Evolutionary conservation across 2,888 invertebrate genomes (phyloP).

Genomic region (Drosophila pseudotakahashii): DNA sequence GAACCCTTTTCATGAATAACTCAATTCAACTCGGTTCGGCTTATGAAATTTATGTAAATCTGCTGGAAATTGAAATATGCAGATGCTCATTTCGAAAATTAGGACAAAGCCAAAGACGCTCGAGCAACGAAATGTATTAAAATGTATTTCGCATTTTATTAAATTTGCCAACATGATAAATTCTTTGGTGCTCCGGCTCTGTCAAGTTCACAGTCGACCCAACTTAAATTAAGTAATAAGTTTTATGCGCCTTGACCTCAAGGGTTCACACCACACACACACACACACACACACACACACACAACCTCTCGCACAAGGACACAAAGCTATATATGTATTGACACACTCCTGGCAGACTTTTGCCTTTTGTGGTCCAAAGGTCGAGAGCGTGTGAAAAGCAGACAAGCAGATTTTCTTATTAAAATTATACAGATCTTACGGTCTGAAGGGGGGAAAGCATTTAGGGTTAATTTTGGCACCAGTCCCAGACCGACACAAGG

Average conservation of each 20-base stretch:
- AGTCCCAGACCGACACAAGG: slow-evolving; percentile 31
- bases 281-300: not conserved
- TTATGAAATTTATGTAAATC: slow-evolving; percentile 73
- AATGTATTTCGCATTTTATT: slow-evolving; percentile 72
- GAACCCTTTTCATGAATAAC: slow-evolving; percentile 66
- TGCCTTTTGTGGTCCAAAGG: slow-evolving; percentile 68
- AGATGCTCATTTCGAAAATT: slow-evolving; percentile 67
- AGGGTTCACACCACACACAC: slow-evolving; percentile 38
- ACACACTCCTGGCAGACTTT: slow-evolving; percentile 66
- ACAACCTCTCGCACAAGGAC: slow-evolving; percentile 2
- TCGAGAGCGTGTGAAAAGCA: slow-evolving; percentile 46
- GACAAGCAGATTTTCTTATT: slow-evolving; percentile 65
- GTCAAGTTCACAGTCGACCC: slow-evolving; percentile 49
- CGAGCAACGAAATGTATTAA: slow-evolving; percentile 44
- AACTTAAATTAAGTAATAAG: slow-evolving; percentile 81
- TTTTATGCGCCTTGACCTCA: slow-evolving; percentile 74
- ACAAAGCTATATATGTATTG: slow-evolving; percentile 54
- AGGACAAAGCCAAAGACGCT: slow-evolving; percentile 38
- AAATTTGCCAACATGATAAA: slow-evolving; percentile 77
- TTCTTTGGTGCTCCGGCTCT: slow-evolving; percentile 49
- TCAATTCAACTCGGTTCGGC: slow-evolving; percentile 37
- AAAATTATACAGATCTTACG: slow-evolving; percentile 53
- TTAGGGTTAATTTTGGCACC: slow-evolving; percentile 71
- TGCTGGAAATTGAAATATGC: slow-evolving; percentile 76
- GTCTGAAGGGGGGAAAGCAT: slow-evolving; percentile 21